phyloP scores from a whole-genome alignment of 2,888 invertebrate genomes.

The Teinopalpus imperialis region DNA sequence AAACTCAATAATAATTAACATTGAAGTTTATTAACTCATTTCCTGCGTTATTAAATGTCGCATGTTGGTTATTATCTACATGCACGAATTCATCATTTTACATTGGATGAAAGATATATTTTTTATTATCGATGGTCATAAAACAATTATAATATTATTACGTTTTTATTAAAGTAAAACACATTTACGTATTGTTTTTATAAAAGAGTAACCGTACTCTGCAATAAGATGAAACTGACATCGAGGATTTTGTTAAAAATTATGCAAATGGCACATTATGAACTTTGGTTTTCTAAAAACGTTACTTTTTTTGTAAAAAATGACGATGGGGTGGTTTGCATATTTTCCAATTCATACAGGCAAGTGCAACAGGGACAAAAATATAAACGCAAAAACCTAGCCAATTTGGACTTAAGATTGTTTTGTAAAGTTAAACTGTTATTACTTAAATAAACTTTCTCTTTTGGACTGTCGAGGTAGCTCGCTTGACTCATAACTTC shows the following conservation, averaged over 20 bases:
- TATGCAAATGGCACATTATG: too few species aligned
- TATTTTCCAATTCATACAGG: slow-evolving; percentile 64
- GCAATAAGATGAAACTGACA: too few species aligned
- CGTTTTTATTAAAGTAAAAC: too few species aligned
- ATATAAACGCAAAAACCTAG: slow-evolving; percentile 64
- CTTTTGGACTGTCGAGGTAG: slow-evolving; percentile 32
- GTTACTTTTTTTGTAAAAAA: slow-evolving; percentile 35
- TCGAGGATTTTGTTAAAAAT: too few species aligned
- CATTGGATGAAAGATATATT: too few species aligned
- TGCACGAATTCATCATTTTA: neutral
- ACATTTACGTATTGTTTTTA: slow-evolving; percentile 19
- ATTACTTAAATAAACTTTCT: slow-evolving; percentile 38
- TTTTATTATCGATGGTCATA: too few species aligned
- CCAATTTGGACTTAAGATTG: slow-evolving; percentile 58
- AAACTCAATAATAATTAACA: slow-evolving; percentile 9
- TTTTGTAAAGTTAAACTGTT: slow-evolving; percentile 42
- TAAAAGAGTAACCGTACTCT: too few species aligned
- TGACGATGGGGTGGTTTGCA: slow-evolving; percentile 44
- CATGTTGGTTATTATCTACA: slow-evolving; percentile 2
- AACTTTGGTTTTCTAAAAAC: slow-evolving; percentile 6
- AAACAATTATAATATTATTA: too few species aligned
- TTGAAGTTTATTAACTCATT: slow-evolving; percentile 9
- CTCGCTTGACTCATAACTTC: slow-evolving; percentile 31
- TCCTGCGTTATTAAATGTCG: slow-evolving; percentile 17
- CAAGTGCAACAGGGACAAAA: slow-evolving; percentile 74